Evolutionary conservation across 1,140 invertebrate species (phyloP).

Genomic region (Nomia melanderi): DNA sequence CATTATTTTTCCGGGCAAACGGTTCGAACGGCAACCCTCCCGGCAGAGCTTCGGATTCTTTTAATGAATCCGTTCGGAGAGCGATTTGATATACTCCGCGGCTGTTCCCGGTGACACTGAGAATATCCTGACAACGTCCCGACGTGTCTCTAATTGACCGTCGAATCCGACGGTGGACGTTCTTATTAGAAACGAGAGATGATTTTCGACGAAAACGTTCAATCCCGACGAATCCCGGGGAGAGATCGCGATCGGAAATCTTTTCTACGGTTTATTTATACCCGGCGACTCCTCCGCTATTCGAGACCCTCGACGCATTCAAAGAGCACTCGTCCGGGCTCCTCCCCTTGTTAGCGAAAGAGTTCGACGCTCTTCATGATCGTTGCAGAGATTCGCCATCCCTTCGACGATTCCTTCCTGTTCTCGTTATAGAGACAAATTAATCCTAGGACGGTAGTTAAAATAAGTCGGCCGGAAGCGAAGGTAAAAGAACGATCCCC

Average conservation of each 20-base stretch:
- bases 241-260: not conserved
- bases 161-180: not conserved
- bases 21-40: not conserved
- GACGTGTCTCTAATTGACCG: slow-evolving; percentile 19
- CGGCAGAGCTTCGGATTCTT: not conserved
- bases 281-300: not conserved
- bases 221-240: no score
- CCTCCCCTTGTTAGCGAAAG: slow-evolving; percentile 6
- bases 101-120: not conserved
- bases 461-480: slow-evolving; percentile 2
- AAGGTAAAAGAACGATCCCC: not conserved
- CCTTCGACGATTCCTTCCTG: not conserved
- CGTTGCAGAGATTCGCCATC: not conserved
- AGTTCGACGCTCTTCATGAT: slow-evolving; percentile 1
- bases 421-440: not conserved
- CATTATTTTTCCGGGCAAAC: slow-evolving; percentile 17
- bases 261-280: not conserved
- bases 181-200: not conserved
- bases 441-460: not conserved
- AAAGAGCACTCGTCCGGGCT: slow-evolving; percentile 2
- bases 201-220: not conserved
- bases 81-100: not conserved
- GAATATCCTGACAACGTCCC: slow-evolving; percentile 1
- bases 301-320: not conserved
- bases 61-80: slow-evolving; percentile 5